Base-by-base conservation (phyloP, 2,113 vertebrate genomes). In the Rutilus rutilus region DNA sequence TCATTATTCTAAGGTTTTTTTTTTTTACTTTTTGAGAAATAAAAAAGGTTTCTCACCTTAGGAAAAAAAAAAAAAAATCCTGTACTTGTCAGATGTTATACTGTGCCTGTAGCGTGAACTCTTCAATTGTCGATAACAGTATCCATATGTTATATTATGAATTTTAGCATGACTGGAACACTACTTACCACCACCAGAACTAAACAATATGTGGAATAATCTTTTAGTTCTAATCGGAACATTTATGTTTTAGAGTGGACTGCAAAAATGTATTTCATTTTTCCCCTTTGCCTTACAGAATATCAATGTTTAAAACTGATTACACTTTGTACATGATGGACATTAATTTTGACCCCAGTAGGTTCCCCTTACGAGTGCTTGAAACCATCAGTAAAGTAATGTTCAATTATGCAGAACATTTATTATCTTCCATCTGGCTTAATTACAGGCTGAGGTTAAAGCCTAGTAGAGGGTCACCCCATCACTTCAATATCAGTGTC, bases 401-500 rank as follows among this genome's bases (percentile, higher is more conserved):
- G 95, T 96, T 96, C 96, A 96, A 96, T 98, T 98, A 97, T 92
- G 91, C 92, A 85, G 90, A 92, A 94, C 95, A 96, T 97, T 97
- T 96, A 95, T 97, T 95, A 96, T 93, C 85, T 91, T 92, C 93
- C 91, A 91, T 94, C 93, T 94, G 94, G 92, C 92, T 94, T 94
- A 95, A 96, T 95, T 93, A 95, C 93, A 94, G 95, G 89, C 92
- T 91, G 91, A 95, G 95, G 96, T 97, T 94, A 96, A 94, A 95
- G 93, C 89, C 90, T 92, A 95, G 95, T 92, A 82, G 92, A 94
- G 93, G 94, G 93, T 96, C 93, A 95, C 94, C 96, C 96, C 95
- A 97, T 98, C 97, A 97, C 96, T 97, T 97, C 93, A 96, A 88
- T 97, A 97, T 97, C 96, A 97, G 92, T 95, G 96, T 95, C 96